Conservation (phyloP, 1,140 invertebrate genomes). For the Magallana gigas region DNA sequence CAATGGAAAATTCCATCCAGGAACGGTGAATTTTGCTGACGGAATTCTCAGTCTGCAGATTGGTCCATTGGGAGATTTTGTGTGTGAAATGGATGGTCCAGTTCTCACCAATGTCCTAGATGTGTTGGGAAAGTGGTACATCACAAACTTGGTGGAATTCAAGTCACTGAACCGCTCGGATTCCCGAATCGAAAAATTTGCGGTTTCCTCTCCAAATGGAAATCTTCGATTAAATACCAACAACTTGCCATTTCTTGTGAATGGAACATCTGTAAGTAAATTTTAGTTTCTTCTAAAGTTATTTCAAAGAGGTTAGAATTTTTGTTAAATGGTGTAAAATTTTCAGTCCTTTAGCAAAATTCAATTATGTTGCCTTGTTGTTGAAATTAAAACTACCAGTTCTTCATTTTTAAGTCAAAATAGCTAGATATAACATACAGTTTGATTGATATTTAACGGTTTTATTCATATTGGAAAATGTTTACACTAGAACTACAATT, state of each 20-base stretch:
- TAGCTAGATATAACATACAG: too few relatives aligned
- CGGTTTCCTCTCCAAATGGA: constrained; percentile 56
- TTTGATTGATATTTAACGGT: too few relatives aligned
- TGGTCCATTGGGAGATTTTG: constrained; percentile 58
- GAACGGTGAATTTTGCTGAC: constrained; percentile 57
- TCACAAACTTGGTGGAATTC: constrained; percentile 61
- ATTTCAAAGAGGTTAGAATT: background rate
- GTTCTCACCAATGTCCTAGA: constrained; percentile 58
- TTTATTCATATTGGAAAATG: too few relatives aligned
- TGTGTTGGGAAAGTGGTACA: constrained; percentile 62
- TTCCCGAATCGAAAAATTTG: constrained; percentile 54
- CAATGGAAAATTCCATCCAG: constrained; percentile 63
- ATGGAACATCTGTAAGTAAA: constrained; percentile 2
- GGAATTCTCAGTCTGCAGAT: constrained; percentile 53
- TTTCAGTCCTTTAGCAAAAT: too few relatives aligned
- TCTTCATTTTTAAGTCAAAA: too few relatives aligned
- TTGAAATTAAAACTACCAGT: too few relatives aligned
- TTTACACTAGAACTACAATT: too few relatives aligned
- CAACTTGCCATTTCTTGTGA: constrained; percentile 30
- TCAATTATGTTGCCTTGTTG: too few relatives aligned
- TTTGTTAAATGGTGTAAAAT: too few relatives aligned
- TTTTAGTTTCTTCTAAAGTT: background rate
- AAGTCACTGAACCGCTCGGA: constrained; percentile 57
- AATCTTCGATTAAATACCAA: constrained; percentile 56
- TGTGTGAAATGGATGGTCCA: constrained; percentile 57